Conservation (phyloP, 2,797 vertebrate genomes). For the Gallirallus australis region DNA sequence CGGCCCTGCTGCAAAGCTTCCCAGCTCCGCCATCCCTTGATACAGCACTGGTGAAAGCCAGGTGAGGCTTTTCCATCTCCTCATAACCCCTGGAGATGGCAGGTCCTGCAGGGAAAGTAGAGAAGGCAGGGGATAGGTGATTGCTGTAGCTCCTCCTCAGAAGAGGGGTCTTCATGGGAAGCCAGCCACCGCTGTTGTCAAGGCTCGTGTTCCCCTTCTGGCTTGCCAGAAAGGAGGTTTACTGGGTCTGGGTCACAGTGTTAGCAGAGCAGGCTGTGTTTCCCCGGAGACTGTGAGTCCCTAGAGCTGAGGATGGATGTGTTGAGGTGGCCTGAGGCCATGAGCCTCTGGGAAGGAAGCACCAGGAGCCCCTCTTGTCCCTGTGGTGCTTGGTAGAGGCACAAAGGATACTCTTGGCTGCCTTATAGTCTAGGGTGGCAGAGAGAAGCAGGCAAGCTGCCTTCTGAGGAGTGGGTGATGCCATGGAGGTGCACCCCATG, state of each 20-base stretch:
- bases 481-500: accelerated
- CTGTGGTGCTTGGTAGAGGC: not conserved
- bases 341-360: not conserved
- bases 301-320: not conserved
- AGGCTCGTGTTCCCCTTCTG: not conserved
- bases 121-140: not conserved
- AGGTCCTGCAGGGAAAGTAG: not conserved
- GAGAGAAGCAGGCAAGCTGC: not conserved
- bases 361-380: not conserved
- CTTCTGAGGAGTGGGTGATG: not conserved
- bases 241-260: not conserved
- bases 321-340: not conserved
- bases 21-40: not conserved
- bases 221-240: not conserved
- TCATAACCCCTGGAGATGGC: not conserved
- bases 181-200: not conserved
- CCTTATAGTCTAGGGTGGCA: not conserved
- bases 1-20: not conserved
- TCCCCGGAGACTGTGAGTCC: not conserved
- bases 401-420: not conserved
- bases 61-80: not conserved
- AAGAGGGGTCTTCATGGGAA: not conserved
- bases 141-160: not conserved
- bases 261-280: not conserved
- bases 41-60: not conserved